These are phyloP conservation scores for Limenitis camilla DNA, from an alignment of 2,888 invertebrate species.

Conservation along the genomic window DNA sequence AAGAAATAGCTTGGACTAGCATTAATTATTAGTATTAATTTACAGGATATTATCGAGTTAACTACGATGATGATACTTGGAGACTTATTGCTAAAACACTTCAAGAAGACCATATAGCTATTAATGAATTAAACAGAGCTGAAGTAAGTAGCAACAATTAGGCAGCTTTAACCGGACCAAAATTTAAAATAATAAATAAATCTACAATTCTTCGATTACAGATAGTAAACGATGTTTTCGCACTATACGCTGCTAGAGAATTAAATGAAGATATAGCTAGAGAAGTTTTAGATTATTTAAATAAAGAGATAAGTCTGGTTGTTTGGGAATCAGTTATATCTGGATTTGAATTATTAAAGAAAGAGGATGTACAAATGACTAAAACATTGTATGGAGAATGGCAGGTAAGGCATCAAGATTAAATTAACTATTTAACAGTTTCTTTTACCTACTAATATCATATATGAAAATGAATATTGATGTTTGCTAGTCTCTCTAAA, in stretches of 20 bases:
- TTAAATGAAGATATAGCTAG: constrained; percentile 40
- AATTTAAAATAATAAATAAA: too few relatives aligned
- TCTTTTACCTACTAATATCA: too few relatives aligned
- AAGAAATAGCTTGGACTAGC: too few relatives aligned
- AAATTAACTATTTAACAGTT: too few relatives aligned
- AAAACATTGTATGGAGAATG: constrained; percentile 50
- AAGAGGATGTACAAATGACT: constrained; percentile 47
- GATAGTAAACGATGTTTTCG: constrained; percentile 64
- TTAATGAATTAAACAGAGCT: constrained; percentile 68
- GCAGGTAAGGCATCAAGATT: constrained; percentile 45
- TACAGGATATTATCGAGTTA: constrained; percentile 75
- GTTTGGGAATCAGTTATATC: constrained; percentile 55
- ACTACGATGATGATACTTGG: constrained; percentile 74
- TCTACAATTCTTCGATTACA: constrained; percentile 23
- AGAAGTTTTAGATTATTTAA: constrained; percentile 48
- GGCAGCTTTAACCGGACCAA: too few relatives aligned
- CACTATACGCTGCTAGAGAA: constrained; percentile 54
- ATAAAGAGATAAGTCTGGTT: constrained; percentile 42
- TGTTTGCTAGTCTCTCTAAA: too few relatives aligned
- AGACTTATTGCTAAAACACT: constrained; percentile 62
- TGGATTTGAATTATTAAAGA: constrained; percentile 49
- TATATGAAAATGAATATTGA: too few relatives aligned
- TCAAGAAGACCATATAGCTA: constrained; percentile 42
- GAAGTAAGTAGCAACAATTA: constrained; percentile 27
- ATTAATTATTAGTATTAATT: constrained; percentile 26